These are phyloP conservation scores for Triplophysa dalaica DNA, from an alignment of 2,113 vertebrate species.

Conservation along the genomic window DNA sequence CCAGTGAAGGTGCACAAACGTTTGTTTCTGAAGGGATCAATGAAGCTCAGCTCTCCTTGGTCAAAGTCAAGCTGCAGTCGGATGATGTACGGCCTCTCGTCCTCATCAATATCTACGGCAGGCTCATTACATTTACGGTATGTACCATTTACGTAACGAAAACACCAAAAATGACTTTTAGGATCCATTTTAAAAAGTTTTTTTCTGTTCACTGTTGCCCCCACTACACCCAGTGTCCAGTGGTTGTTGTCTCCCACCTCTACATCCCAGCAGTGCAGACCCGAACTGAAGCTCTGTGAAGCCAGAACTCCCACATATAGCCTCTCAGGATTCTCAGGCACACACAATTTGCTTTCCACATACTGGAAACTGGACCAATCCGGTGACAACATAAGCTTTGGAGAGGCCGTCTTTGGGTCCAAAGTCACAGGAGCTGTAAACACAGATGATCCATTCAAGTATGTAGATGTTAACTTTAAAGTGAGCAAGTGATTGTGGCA, in stretches of 20 bases:
- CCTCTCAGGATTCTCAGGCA: slow-evolving; percentile 31
- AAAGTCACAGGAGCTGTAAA: slow-evolving; percentile 45
- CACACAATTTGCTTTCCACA: neutral
- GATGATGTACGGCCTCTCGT: slow-evolving; percentile 23
- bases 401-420: slow-evolving; percentile 37
- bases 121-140: slow-evolving; percentile 2
- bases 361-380: slow-evolving; percentile 20
- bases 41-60: slow-evolving; percentile 37
- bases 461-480: no score
- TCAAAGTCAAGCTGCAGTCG: slow-evolving; percentile 44
- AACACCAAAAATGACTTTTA: slow-evolving; percentile 35
- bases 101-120: neutral
- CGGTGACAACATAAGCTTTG: slow-evolving; percentile 23
- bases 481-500: no score
- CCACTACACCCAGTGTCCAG: slow-evolving; percentile 46
- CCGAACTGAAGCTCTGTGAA: slow-evolving; percentile 34
- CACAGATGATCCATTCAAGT: neutral
- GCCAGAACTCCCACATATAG: slow-evolving; percentile 37
- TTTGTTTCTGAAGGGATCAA: slow-evolving; percentile 15
- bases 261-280: slow-evolving; percentile 50
- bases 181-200: slow-evolving; percentile 30
- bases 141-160: slow-evolving; percentile 7
- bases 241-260: slow-evolving; percentile 32
- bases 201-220: slow-evolving; percentile 35
- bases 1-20: slow-evolving; percentile 12